Percentiles rank a stretch among this genome's conserved stretches.
Evolutionary conservation across 2,113 vertebrate species (phyloP).

Genomic region (Ageneiosus marmoratus): DNA sequence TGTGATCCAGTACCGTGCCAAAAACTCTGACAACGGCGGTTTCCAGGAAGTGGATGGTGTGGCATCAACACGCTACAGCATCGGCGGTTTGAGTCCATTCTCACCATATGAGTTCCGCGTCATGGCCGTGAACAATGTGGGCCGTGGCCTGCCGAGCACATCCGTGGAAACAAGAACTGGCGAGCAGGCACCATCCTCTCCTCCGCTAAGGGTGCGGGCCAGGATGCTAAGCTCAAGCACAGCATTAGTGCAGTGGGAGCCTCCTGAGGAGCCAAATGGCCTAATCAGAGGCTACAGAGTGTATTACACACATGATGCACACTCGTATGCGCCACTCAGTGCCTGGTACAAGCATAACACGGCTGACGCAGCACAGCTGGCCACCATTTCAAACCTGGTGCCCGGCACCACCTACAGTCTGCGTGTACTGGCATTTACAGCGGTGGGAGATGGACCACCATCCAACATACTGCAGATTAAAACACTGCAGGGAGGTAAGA

Average conservation of each 20-base stretch:
- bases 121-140: conserved; percentile 93
- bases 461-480: conserved; percentile 91
- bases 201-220: conserved; percentile 87
- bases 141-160: conserved; percentile 85
- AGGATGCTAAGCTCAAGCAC: conserved; percentile 92
- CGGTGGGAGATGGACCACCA: conserved; percentile 89
- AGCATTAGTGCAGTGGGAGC: conserved; percentile 94
- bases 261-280: conserved; percentile 92
- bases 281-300: conserved; percentile 89
- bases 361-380: conserved; percentile 82
- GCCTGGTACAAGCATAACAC: conserved; percentile 93
- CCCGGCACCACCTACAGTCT: conserved; percentile 90
- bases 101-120: conserved; percentile 90
- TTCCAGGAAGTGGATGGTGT: conserved; percentile 97
- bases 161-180: conserved; percentile 85
- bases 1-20: conserved; percentile 90
- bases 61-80: conserved; percentile 97
- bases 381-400: conserved; percentile 86
- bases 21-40: conserved; percentile 76
- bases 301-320: conserved; percentile 82
- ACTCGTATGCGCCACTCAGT: conserved; percentile 75
- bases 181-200: conserved; percentile 92
- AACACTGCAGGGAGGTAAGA: conserved; percentile 92
- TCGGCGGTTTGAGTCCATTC: conserved; percentile 93
- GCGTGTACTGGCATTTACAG: conserved; percentile 89